Conservation (phyloP, 2,888 invertebrate genomes). For the Neocrepidodera transversa region DNA sequence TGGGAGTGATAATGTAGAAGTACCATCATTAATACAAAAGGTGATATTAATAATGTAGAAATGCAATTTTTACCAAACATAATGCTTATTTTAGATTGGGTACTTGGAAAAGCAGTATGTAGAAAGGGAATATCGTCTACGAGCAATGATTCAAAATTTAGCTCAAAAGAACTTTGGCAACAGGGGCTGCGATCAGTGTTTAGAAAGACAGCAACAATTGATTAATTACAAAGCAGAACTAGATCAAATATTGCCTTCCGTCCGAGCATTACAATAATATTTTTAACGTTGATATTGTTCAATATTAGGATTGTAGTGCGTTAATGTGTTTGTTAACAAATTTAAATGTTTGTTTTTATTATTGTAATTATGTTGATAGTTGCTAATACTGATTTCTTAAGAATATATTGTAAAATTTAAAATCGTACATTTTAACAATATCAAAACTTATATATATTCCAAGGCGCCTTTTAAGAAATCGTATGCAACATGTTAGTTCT, state of each 20-base stretch:
- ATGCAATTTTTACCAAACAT: no score
- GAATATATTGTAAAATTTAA: no score
- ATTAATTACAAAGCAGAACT: constrained; percentile 59
- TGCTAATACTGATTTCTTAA: no score
- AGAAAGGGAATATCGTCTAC: constrained; percentile 61
- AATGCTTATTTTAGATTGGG: constrained; percentile 55
- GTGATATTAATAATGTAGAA: constrained; percentile 35
- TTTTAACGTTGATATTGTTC: neutral
- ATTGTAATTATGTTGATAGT: no score
- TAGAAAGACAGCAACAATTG: constrained; percentile 57
- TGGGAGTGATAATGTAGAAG: constrained; percentile 37
- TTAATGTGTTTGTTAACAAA: neutral
- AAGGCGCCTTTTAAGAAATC: no score
- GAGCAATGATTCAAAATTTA: constrained; percentile 60
- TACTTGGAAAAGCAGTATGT: constrained; percentile 61
- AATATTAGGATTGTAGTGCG: no score
- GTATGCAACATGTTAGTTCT: no score
- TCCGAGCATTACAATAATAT: constrained; percentile 53
- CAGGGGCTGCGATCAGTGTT: constrained; percentile 58
- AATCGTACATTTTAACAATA: no score
- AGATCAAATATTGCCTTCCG: constrained; percentile 59
- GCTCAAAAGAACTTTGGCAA: constrained; percentile 57
- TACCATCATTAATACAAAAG: constrained; percentile 50
- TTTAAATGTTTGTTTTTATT: no score
- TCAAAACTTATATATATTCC: no score